phyloP scores from a whole-genome alignment of 2,113 vertebrate species.

The Ictalurus furcatus region DNA sequence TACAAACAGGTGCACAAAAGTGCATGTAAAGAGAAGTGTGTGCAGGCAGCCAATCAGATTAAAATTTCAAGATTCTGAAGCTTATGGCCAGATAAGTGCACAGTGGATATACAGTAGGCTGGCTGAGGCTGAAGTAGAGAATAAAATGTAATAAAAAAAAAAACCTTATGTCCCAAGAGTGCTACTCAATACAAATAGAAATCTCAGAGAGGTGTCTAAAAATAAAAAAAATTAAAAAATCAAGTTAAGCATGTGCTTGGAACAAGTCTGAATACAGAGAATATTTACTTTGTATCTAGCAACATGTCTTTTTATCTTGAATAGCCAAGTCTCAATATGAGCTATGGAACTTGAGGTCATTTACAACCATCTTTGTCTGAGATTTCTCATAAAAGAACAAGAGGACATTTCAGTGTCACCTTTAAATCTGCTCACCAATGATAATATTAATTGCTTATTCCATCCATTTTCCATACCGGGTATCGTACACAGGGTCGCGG shows the following conservation, averaged over 20 bases:
- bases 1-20: not conserved
- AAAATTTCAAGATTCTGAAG: slow-evolving; percentile 4
- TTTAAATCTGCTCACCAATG: not conserved
- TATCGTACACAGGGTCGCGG: too few species aligned
- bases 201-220: too few species aligned
- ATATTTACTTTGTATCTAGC: not conserved
- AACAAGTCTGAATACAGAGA: not conserved
- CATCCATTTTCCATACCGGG: too few species aligned
- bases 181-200: not conserved
- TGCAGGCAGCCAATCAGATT: not conserved
- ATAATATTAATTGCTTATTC: not conserved
- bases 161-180: not conserved
- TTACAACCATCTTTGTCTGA: not conserved
- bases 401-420: not conserved
- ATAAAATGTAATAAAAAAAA: not conserved
- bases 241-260: not conserved
- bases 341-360: not conserved
- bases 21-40: slow-evolving; percentile 5
- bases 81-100: not conserved
- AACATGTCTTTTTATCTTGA: not conserved
- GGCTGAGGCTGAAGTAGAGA: not conserved
- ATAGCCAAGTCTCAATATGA: not conserved
- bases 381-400: not conserved
- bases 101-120: not conserved
- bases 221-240: not conserved